Base-by-base conservation (phyloP, 1,140 invertebrate species). In the Drosophila biarmipes region DNA sequence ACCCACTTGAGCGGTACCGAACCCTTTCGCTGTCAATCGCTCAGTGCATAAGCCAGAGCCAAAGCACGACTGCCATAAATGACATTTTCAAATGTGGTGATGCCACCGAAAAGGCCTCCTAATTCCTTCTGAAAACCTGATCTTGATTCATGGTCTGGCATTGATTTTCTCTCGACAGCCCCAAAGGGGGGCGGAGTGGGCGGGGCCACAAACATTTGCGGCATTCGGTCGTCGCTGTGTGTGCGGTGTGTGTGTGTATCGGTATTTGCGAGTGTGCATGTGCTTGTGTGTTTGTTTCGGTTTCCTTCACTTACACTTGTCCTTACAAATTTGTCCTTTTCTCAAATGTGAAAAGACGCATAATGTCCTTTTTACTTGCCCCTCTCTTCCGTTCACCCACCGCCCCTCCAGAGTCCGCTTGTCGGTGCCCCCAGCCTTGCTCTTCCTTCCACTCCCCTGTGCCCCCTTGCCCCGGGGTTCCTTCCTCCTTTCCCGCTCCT, bases 251-350 rank as follows among this genome's bases (percentile, higher is more conserved):
- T 19, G 34, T 54, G 46, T 52, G 38, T 49, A 55, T 67, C 46
- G 37, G 42, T 67, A 55, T 68, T 49, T 69, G 42, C 49, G 46
- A 67, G 29, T 54, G 68, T 51, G 62, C 27, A 43, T 69, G 61
- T 56, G 52, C 56, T 35, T 52, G 73, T 71, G 73, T 78, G 64
- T 77, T 77, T 77, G 73, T 78, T 78, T 77, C 64, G 52, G 66
- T 71, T 89, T 73, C 80, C 84, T 89, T 89, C 85, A 77, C 76
- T 89, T 89, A 90, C 84, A 89, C 85, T 89, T 89, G 84, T 89
- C 84, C 84, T 89, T 89, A 89, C 84, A 89, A 89, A 89, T 89
- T 89, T 89, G 84, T 89, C 84, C 85, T 89, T 89, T 89, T 89
- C 84, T 89, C 85, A 89, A 90, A 89, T 89, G 84, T 89, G 84